Conservation (phyloP, 2,797 vertebrate species). For the Amblyopsis hoosieri region DNA sequence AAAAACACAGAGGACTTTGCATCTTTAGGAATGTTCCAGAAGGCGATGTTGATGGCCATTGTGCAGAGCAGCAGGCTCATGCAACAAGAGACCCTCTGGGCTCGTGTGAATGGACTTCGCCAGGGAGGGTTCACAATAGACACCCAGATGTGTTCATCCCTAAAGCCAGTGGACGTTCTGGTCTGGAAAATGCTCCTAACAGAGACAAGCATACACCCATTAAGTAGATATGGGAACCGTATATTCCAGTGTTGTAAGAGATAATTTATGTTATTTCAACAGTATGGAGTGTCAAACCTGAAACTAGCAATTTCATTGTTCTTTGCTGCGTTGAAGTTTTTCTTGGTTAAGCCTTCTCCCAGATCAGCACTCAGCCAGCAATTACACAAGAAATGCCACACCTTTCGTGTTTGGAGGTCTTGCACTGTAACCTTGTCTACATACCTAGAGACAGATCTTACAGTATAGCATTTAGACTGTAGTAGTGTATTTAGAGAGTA, state of each 20-base stretch:
- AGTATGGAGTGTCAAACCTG: slow-evolving; percentile 61
- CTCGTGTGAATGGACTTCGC: slow-evolving; percentile 81
- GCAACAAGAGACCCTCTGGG: slow-evolving; percentile 85
- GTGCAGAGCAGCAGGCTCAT: slow-evolving; percentile 86
- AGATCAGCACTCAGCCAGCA: slow-evolving; percentile 76
- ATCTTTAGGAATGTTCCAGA: slow-evolving; percentile 80
- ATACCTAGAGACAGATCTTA: slow-evolving; percentile 67
- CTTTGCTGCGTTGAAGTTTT: slow-evolving; percentile 78
- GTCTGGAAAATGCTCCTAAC: slow-evolving; percentile 81
- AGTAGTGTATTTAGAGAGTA: not conserved
- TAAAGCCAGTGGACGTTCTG: slow-evolving; percentile 79
- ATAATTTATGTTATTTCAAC: not conserved
- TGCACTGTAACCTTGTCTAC: slow-evolving; percentile 75
- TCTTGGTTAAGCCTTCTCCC: slow-evolving; percentile 73
- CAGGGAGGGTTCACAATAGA: slow-evolving; percentile 81
- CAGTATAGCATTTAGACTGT: not conserved
- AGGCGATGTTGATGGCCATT: slow-evolving; percentile 87
- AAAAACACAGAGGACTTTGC: slow-evolving; percentile 68
- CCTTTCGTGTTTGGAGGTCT: slow-evolving; percentile 75
- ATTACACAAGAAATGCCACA: slow-evolving; percentile 80
- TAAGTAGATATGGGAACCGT: not conserved
- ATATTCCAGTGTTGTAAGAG: not conserved
- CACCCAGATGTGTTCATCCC: slow-evolving; percentile 87
- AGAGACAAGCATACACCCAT: slow-evolving; percentile 4
- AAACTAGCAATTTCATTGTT: slow-evolving; percentile 82